Evolutionary conservation across 2,797 vertebrate genomes (phyloP).

Genomic region (Falco berigora): DNA sequence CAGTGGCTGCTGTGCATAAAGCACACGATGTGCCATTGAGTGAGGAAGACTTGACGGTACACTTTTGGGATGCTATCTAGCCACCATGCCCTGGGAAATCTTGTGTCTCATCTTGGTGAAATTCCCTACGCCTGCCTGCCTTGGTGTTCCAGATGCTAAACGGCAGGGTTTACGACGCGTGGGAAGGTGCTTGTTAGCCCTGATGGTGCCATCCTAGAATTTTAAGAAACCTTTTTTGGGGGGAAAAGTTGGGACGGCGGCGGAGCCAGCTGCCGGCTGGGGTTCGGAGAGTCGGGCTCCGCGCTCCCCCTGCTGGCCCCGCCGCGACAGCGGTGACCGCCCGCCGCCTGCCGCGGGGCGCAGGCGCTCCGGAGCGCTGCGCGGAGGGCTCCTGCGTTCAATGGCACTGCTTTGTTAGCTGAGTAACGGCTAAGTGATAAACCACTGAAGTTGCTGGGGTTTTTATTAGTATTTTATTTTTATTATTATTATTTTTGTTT

Average conservation of each 20-base stretch:
- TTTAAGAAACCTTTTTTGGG: neutral
- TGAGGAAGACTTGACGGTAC: neutral
- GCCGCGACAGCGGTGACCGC: neutral
- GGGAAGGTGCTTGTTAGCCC: neutral
- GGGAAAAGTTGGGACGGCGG: neutral
- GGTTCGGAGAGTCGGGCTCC: neutral
- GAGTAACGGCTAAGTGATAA: too few species aligned
- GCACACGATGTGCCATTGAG: neutral
- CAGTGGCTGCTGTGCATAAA: neutral
- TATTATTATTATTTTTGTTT: too few species aligned
- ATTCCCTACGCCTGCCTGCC: neutral
- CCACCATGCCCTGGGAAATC: neutral
- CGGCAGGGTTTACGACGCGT: neutral
- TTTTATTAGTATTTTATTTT: too few species aligned
- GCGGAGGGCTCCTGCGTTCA: too few species aligned
- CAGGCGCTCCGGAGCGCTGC: too few species aligned
- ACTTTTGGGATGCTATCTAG: neutral
- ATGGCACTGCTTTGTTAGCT: too few species aligned
- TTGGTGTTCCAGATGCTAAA: neutral
- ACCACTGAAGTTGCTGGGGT: too few species aligned
- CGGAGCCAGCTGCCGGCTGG: neutral
- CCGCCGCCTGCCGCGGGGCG: too few species aligned
- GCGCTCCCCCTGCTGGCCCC: slow-evolving; percentile 73
- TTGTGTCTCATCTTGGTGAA: neutral
- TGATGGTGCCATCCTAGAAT: neutral